A percentile compares a stretch with the other conserved stretches of the same genome.
phyloP scores from a whole-genome alignment of 2,113 vertebrate genomes.

The Myotis brandtii region DNA sequence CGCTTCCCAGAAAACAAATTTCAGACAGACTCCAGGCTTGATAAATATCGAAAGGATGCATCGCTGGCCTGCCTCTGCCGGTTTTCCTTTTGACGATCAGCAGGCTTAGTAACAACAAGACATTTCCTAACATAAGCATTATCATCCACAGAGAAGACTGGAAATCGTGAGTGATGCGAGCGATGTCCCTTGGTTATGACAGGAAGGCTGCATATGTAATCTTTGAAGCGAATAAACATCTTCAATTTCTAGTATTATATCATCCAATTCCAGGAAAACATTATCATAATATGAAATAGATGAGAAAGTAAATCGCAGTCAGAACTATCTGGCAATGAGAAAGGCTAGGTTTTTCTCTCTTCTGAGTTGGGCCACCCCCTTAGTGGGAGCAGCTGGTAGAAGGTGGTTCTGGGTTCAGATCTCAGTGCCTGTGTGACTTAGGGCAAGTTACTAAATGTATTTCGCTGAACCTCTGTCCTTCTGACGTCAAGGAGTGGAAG shows the following conservation, averaged over 20 bases:
- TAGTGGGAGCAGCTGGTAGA: background rate
- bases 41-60: constrained; percentile 64
- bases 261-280: constrained; percentile 82
- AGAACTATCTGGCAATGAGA: constrained; percentile 51
- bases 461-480: background rate
- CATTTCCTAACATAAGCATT: constrained; percentile 74
- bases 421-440: background rate
- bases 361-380: background rate
- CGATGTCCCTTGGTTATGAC: constrained; percentile 68
- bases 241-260: constrained; percentile 80
- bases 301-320: constrained; percentile 72
- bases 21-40: constrained; percentile 55
- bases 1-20: constrained; percentile 76
- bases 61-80: background rate
- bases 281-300: constrained; percentile 82
- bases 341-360: constrained; percentile 32
- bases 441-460: background rate
- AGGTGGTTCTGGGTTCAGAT: background rate
- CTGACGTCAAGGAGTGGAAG: background rate
- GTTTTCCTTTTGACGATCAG: constrained; percentile 55
- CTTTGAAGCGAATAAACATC: constrained; percentile 80
- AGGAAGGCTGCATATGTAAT: constrained; percentile 76
- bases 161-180: constrained; percentile 72
- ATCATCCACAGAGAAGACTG: constrained; percentile 73
- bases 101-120: constrained; percentile 40